Evolutionary conservation across 2,797 vertebrate genomes (phyloP), one percentile per base, ranked within the genome.

Genomic region (Passerculus sandwichensis): DNA sequence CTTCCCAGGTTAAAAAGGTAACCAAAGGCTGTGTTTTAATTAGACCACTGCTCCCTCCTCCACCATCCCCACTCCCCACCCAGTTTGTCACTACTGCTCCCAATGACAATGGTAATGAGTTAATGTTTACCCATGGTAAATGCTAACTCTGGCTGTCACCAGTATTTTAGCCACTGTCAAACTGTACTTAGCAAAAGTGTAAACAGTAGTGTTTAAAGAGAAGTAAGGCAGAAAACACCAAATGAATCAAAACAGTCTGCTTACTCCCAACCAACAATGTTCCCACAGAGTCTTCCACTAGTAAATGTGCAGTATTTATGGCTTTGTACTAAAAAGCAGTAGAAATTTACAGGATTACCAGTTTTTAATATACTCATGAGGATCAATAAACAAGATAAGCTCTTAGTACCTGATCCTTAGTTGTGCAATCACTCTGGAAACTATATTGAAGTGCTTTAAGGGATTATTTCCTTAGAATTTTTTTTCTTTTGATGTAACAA

Each of bases 211-310:
- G 15, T 51, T 61, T 47, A 44, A 69, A 78, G 19, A 71, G 3
- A 87, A 70, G 64, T 32, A n/a, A 25, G 13, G 0, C 0, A 47
- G 18, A 76, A 65, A 50, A 13, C 0, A 18, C 32, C 34, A 79
- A 64, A 70, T 10, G 15, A 79, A 59, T 47, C 10, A n/a, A 38
- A 77, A 56, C 18, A 57, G 29, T 6, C 44, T 73, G 40, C 67
- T 65, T 32, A 42, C 11, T 78, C 25, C 56, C 23, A 27, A 23
- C 20, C 22, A 64, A 30, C 23, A 34, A 26, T 2, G 6, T n/a
- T 79, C 23, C 56, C 47, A 51, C 15, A 23, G n/a, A 40, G 30
- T 18, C n/a, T 93, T 76, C 45, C 38, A 44, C 29, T 50, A 18
- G 40, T 34, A 30, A 29, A 25, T 0, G 0, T 36, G 32, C 19